phyloP scores from a whole-genome alignment of 2,888 invertebrate genomes.

The Agriotes lineatus region DNA sequence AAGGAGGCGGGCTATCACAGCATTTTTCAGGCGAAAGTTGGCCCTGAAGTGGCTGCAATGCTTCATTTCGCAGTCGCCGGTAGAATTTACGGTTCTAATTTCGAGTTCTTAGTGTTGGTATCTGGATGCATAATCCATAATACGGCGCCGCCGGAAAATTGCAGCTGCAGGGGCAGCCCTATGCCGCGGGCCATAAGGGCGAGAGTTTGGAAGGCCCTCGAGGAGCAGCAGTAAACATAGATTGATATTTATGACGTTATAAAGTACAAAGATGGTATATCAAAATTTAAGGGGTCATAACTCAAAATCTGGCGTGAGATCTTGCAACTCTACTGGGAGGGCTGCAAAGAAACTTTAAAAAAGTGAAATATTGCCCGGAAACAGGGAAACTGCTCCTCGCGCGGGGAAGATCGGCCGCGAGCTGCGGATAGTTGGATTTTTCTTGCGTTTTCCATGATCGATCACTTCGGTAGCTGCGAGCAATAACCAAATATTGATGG shows the following conservation, averaged over 20 bases:
- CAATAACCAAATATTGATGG: no score
- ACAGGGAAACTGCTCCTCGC: constrained; percentile 23
- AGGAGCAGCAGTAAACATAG: constrained; percentile 44
- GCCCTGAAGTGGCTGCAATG: not conserved
- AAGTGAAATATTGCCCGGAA: constrained; percentile 38
- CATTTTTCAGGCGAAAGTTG: not conserved
- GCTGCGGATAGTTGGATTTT: not conserved
- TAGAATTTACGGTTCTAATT: constrained; percentile 30
- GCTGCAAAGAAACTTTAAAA: constrained; percentile 30
- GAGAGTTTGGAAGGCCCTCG: constrained; percentile 26
- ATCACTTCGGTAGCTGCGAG: not conserved
- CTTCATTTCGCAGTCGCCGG: not conserved
- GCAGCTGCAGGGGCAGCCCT: not conserved
- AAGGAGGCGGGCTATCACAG: not conserved
- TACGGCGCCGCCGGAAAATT: constrained; percentile 3
- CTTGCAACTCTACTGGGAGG: constrained; percentile 31
- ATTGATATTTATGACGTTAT: constrained; percentile 52
- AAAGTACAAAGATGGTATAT: constrained; percentile 51
- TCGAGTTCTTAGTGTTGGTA: constrained; percentile 25
- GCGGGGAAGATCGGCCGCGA: not conserved
- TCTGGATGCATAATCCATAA: constrained; percentile 4
- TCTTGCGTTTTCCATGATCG: not conserved
- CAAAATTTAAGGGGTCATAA: constrained; percentile 52
- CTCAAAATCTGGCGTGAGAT: constrained; percentile 47
- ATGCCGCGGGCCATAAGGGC: constrained; percentile 17